A percentile compares a stretch with the other conserved stretches of the same genome.
These are phyloP conservation scores for Idris sp. DNA, from an alignment of 1,140 invertebrate species.

Conservation along the genomic window DNA sequence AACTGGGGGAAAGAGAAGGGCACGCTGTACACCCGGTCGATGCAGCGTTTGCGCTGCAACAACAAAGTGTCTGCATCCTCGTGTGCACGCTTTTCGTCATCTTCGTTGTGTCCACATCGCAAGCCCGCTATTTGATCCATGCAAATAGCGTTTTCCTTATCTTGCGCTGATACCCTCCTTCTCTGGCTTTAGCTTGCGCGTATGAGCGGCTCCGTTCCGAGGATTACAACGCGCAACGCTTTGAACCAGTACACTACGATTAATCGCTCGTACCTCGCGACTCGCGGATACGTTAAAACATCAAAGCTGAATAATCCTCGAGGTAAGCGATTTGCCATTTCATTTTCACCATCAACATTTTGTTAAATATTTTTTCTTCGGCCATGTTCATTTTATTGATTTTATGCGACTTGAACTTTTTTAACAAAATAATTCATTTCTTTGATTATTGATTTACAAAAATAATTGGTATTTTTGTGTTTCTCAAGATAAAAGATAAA, in stretches of 20 bases:
- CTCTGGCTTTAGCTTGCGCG: conserved; percentile 48
- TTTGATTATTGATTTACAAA: too few species aligned
- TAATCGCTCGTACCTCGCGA: conserved; percentile 36
- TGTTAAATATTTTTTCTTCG: too few species aligned
- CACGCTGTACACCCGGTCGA: conserved; percentile 64
- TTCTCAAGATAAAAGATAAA: too few species aligned
- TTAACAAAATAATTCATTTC: too few species aligned
- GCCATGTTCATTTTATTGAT: neutral
- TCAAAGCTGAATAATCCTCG: conserved; percentile 44
- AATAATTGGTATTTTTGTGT: too few species aligned
- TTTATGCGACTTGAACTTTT: too few species aligned
- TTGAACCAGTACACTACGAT: conserved; percentile 65
- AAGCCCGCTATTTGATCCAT: conserved; percentile 27
- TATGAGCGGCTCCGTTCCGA: conserved; percentile 59
- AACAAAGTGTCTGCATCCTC: conserved; percentile 31
- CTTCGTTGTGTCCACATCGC: conserved; percentile 23
- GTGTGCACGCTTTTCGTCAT: conserved; percentile 27
- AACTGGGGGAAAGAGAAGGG: conserved; percentile 6
- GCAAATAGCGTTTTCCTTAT: conserved; percentile 29
- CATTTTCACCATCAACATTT: conserved; percentile 14
- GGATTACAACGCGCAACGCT: conserved; percentile 64
- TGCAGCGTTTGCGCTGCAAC: conserved; percentile 69
- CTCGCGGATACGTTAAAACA: conserved; percentile 41
- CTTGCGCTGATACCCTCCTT: conserved; percentile 8
- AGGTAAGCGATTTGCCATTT: conserved; percentile 52